A percentile compares a stretch with the other conserved stretches of the same genome.
phyloP scores from a whole-genome alignment of 1,140 invertebrate genomes.

The Neuroterus valhalla region DNA sequence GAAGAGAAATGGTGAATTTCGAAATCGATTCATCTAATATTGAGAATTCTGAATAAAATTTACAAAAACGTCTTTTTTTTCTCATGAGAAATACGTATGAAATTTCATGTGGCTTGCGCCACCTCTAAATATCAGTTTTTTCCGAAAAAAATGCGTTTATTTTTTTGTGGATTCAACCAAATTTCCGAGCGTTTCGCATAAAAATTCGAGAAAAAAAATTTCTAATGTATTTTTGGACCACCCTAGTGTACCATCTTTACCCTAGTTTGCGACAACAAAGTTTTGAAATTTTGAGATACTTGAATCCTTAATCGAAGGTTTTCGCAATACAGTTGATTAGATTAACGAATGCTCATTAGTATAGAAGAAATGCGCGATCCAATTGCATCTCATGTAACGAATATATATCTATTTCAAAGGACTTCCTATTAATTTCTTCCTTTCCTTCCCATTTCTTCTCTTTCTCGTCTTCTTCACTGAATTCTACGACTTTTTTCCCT shows the following conservation, averaged over 20 bases:
- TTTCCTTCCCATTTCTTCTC: slow-evolving; percentile 38
- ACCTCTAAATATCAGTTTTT: too few relatives aligned
- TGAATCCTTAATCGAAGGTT: slow-evolving; percentile 44
- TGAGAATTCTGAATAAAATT: too few relatives aligned
- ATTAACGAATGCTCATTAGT: slow-evolving; percentile 68
- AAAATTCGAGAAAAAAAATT: too few relatives aligned
- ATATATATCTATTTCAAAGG: slow-evolving; percentile 64
- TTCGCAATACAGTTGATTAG: slow-evolving; percentile 66
- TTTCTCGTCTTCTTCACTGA: slow-evolving; percentile 30
- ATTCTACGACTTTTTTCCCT: slow-evolving; percentile 34
- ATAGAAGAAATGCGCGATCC: slow-evolving; percentile 57
- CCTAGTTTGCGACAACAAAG: not conserved
- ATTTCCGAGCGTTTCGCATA: too few relatives aligned
- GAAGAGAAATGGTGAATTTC: too few relatives aligned
- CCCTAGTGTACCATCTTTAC: not conserved
- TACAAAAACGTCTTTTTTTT: too few relatives aligned
- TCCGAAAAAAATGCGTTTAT: too few relatives aligned
- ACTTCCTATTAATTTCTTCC: slow-evolving; percentile 36
- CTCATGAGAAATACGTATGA: too few relatives aligned
- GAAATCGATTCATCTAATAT: too few relatives aligned
- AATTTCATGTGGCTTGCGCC: too few relatives aligned
- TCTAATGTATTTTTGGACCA: too few relatives aligned
- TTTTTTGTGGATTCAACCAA: too few relatives aligned
- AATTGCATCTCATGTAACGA: slow-evolving; percentile 64
- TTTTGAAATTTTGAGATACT: not conserved